Percentiles rank a stretch among this genome's conserved stretches.
Conservation (phyloP, 2,113 vertebrate genomes). For the Elephas maximus region DNA sequence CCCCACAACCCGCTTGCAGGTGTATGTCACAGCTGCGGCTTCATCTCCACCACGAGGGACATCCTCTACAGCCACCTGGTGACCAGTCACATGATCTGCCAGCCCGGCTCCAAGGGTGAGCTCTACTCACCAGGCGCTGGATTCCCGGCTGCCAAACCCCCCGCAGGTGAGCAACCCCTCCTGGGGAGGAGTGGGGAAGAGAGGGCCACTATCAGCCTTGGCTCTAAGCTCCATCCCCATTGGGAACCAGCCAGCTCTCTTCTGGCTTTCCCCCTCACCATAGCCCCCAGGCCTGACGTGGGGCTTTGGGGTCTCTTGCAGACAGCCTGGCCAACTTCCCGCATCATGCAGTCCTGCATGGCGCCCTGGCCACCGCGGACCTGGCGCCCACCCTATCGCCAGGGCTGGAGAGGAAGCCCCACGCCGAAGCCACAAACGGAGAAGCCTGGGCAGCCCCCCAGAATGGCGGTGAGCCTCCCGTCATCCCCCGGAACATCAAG, state of each 20-base stretch:
- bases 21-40: slow-evolving; percentile 97
- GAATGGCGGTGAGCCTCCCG: slow-evolving; percentile 81
- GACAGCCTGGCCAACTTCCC: slow-evolving; percentile 92
- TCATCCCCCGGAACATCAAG: slow-evolving; percentile 88
- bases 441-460: slow-evolving; percentile 85
- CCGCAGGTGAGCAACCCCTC: slow-evolving; percentile 88
- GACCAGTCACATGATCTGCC: slow-evolving; percentile 98
- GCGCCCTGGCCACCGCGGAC: slow-evolving; percentile 87
- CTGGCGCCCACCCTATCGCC: slow-evolving; percentile 81
- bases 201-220: neutral
- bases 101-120: slow-evolving; percentile 96
- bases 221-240: neutral
- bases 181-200: no score
- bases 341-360: slow-evolving; percentile 92
- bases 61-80: slow-evolving; percentile 98
- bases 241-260: neutral
- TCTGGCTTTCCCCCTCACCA: neutral
- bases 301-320: slow-evolving; percentile 90
- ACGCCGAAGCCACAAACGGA: slow-evolving; percentile 86
- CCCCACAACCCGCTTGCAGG: slow-evolving; percentile 77
- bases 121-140: slow-evolving; percentile 91
- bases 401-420: slow-evolving; percentile 78
- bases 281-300: slow-evolving; percentile 89
- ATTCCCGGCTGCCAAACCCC: slow-evolving; percentile 88
- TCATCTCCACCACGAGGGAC: slow-evolving; percentile 97